Evolutionary conservation across 2,797 vertebrate species (phyloP).

Genomic region (Phoxinus dragarum): DNA sequence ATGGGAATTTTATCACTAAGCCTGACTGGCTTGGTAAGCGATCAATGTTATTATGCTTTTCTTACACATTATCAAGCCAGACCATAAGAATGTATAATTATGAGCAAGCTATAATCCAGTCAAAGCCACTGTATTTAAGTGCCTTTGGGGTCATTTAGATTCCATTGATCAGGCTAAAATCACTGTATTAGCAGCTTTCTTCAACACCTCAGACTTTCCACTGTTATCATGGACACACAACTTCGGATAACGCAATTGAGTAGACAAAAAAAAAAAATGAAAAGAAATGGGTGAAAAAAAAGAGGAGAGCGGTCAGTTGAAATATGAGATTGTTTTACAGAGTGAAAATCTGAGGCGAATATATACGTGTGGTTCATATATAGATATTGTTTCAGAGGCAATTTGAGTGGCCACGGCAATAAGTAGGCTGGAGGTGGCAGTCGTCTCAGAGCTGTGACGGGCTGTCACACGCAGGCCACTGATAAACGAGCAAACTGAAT

Average conservation of each 20-base stretch:
- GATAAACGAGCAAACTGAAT: constrained; percentile 82
- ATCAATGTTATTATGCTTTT: neutral
- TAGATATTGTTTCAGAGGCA: constrained; percentile 81
- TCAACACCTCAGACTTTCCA: neutral
- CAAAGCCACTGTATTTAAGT: constrained; percentile 5
- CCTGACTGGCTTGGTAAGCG: neutral
- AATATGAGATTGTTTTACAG: constrained; percentile 82
- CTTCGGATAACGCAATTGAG: constrained; percentile 42
- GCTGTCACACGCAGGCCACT: constrained; percentile 79
- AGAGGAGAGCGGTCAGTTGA: constrained; percentile 71
- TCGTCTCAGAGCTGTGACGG: constrained; percentile 77
- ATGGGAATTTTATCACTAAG: neutral
- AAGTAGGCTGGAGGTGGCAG: constrained; percentile 66
- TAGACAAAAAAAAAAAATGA: constrained; percentile 34
- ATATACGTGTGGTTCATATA: constrained; percentile 56
- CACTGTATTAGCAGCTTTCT: constrained; percentile 21
- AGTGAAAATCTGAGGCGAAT: constrained; percentile 79
- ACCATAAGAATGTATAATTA: neutral
- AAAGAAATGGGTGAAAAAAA: constrained; percentile 37
- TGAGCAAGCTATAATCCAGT: constrained; percentile 3
- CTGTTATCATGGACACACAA: constrained; percentile 20
- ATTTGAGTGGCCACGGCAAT: constrained; percentile 75
- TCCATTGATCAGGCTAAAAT: constrained; percentile 21
- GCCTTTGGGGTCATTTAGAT: constrained; percentile 13
- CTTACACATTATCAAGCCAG: neutral